These are phyloP conservation scores for Dilophus febrilis DNA, from an alignment of 2,888 invertebrate species.

Conservation along the genomic window DNA sequence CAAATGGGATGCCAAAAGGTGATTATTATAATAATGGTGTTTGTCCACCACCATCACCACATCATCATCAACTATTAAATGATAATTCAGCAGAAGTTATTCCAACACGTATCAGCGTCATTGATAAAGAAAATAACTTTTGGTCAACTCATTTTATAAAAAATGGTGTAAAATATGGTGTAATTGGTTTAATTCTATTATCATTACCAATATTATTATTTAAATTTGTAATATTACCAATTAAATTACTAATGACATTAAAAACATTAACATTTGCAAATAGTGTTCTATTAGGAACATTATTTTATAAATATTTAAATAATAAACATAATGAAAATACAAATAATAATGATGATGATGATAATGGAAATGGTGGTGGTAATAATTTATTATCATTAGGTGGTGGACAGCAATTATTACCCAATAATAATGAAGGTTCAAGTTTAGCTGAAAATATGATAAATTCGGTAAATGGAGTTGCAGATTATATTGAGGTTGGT, in stretches of 20 bases:
- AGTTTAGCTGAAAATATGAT: neutral
- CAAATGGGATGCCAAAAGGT: too few species aligned
- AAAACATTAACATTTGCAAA: slow-evolving; percentile 2
- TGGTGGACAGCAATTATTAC: neutral
- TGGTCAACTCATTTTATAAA: too few species aligned
- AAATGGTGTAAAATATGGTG: slow-evolving; percentile 1
- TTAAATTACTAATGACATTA: slow-evolving; percentile 1
- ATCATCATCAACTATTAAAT: too few species aligned
- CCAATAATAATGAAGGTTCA: neutral
- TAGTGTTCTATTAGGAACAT: slow-evolving; percentile 2
- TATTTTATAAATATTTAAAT: slow-evolving; percentile 1
- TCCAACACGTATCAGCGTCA: too few species aligned
- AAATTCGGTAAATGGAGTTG: neutral
- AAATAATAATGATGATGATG: neutral
- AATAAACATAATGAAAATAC: neutral
- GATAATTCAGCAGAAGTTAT: too few species aligned
- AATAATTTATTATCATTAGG: neutral
- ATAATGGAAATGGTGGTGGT: neutral
- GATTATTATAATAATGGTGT: too few species aligned
- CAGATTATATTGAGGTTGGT: slow-evolving; percentile 1
- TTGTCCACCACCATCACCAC: too few species aligned
- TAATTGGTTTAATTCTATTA: neutral
- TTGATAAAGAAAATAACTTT: too few species aligned
- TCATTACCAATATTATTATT: neutral
- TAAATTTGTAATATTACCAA: slow-evolving; percentile 3